Percentiles rank a stretch among this genome's conserved stretches.
Evolutionary conservation across 23 tunicate species (phyloP).

Genomic region (Oikopleura vanhoeffeni): DNA sequence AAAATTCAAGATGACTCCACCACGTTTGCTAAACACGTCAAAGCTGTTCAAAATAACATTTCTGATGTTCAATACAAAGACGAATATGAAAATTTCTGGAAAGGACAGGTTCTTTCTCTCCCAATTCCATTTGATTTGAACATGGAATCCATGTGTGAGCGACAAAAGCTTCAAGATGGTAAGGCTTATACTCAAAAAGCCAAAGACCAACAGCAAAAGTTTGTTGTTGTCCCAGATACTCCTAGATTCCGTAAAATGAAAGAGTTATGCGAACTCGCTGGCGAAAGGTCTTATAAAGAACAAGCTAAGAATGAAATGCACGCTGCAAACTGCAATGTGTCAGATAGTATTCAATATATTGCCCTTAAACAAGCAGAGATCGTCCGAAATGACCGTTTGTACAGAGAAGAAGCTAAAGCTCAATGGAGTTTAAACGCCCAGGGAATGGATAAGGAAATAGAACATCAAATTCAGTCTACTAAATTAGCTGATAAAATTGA

Average conservation of each 20-base stretch:
- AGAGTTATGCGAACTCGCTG: conserved; percentile 15
- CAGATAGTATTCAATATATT: not conserved
- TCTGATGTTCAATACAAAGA: conserved; percentile 59
- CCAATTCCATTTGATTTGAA: conserved; percentile 14
- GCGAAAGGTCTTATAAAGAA: not conserved
- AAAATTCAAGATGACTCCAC: not conserved
- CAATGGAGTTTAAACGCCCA: not conserved
- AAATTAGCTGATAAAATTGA: not conserved
- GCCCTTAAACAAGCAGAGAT: not conserved
- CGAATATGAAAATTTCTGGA: conserved; percentile 24
- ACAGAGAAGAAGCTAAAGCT: not conserved
- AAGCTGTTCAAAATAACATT: conserved; percentile 41
- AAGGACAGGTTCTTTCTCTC: conserved; percentile 13
- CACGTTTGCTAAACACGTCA: not conserved
- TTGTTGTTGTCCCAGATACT: conserved; percentile 54
- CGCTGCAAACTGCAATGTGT: not conserved
- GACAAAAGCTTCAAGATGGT: conserved; percentile 18
- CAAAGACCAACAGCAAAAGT: conserved; percentile 30
- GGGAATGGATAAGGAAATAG: not conserved
- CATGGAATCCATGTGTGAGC: conserved; percentile 9
- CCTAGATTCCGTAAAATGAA: conserved; percentile 44
- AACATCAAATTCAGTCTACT: not conserved
- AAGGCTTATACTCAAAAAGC: conserved; percentile 56
- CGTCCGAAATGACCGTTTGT: not conserved
- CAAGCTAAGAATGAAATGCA: not conserved